Evolutionary conservation across 1,140 invertebrate species (phyloP).

Genomic region (Amphibalanus amphitrite): DNA sequence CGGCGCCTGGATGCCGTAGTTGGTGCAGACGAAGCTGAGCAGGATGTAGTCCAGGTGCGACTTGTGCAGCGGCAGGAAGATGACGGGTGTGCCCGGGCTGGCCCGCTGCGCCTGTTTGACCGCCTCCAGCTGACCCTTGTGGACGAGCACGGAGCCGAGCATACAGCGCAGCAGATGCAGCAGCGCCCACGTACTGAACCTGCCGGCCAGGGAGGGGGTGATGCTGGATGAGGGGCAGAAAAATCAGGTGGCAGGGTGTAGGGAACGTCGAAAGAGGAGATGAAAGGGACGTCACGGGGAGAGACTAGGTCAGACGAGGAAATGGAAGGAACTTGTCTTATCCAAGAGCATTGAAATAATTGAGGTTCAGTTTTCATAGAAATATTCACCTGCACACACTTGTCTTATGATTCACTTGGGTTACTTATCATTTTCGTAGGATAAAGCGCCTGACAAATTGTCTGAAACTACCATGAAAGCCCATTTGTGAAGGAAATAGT

Average conservation of each 20-base stretch:
- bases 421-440: too few relatives aligned
- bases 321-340: too few relatives aligned
- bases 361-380: too few relatives aligned
- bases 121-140: constrained; percentile 57
- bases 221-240: too few relatives aligned
- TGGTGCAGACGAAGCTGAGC: constrained; percentile 68
- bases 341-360: too few relatives aligned
- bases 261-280: too few relatives aligned
- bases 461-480: constrained; percentile 21
- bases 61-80: constrained; percentile 78
- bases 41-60: constrained; percentile 86
- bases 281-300: too few relatives aligned
- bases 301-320: too few relatives aligned
- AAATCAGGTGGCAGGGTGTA: too few relatives aligned
- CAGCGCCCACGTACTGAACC: constrained; percentile 55
- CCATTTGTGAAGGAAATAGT: neutral
- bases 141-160: constrained; percentile 52
- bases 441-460: too few relatives aligned
- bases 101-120: constrained; percentile 45
- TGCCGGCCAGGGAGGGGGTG: too few relatives aligned
- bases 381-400: constrained; percentile 37
- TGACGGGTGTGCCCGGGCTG: constrained; percentile 45
- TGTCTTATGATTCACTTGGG: constrained; percentile 16
- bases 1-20: constrained; percentile 62
- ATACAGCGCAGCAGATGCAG: constrained; percentile 68